phyloP scores from a whole-genome alignment of 2,113 vertebrate genomes.

The Pteropus alecto region DNA sequence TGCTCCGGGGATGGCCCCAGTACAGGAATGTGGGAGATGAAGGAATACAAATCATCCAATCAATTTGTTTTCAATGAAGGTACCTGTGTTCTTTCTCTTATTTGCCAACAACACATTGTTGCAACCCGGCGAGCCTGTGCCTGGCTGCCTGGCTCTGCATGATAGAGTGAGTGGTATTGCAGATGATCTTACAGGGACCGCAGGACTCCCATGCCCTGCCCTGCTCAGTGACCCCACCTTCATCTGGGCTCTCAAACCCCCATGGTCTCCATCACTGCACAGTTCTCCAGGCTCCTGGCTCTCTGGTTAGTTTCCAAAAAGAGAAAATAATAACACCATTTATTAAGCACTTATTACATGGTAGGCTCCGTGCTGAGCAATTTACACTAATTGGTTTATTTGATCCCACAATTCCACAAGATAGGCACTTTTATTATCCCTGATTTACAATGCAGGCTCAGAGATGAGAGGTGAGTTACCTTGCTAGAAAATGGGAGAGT shows the following conservation, averaged over 20 bases:
- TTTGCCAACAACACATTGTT: constrained; percentile 17
- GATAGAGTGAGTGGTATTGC: not conserved
- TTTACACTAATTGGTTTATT: not conserved
- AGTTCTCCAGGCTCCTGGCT: not conserved
- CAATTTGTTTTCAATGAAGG: not conserved
- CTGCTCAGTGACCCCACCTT: not conserved
- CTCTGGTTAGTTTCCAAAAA: not conserved
- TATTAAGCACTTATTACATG: not conserved
- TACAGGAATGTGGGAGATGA: not conserved
- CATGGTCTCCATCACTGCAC: too few species aligned
- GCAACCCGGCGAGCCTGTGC: not conserved
- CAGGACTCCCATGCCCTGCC: not conserved
- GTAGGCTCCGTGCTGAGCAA: too few species aligned
- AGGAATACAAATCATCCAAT: not conserved
- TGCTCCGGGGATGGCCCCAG: not conserved
- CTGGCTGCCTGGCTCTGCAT: not conserved
- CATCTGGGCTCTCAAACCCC: not conserved
- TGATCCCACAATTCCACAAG: accelerated
- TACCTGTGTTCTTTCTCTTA: not conserved
- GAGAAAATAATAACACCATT: not conserved
- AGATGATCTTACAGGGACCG: not conserved
- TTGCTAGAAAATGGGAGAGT: not conserved
- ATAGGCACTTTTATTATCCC: not conserved
- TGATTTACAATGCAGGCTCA: not conserved
- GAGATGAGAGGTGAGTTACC: not conserved